A percentile compares a stretch with the other conserved stretches of the same genome.
Conservation (phyloP, 1,140 invertebrate genomes). For the Antheraea pernyi region DNA sequence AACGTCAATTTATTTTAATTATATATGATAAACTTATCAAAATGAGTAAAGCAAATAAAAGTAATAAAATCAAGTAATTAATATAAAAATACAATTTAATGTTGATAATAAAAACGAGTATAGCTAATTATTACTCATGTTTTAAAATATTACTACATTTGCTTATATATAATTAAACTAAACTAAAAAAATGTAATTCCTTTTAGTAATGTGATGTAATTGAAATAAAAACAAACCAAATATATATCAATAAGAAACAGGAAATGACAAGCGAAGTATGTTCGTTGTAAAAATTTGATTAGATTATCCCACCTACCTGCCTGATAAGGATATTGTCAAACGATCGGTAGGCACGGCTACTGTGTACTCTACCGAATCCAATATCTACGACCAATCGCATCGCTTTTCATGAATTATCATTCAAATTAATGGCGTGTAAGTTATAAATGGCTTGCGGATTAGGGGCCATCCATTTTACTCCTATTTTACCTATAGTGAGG, state of each 20-base stretch:
- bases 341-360: constrained; percentile 43
- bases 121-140: no score
- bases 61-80: no score
- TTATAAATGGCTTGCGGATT: constrained; percentile 76
- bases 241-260: constrained; percentile 7
- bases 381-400: constrained; percentile 65
- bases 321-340: constrained; percentile 48
- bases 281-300: constrained; percentile 29
- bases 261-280: constrained; percentile 15
- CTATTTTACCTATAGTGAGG: constrained; percentile 76
- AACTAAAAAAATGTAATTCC: not conserved
- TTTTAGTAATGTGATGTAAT: not conserved
- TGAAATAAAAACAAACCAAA: not conserved
- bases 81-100: no score
- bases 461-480: constrained; percentile 73
- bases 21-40: no score
- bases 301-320: constrained; percentile 28
- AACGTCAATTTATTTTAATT: no score
- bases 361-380: constrained; percentile 37
- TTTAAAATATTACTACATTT: no score
- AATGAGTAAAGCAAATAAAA: no score
- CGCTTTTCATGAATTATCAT: constrained; percentile 68
- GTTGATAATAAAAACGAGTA: no score
- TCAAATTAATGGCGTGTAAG: constrained; percentile 78
- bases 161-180: no score